A percentile compares a stretch with the other conserved stretches of the same genome.
phyloP scores from a whole-genome alignment of 2,797 vertebrate species.

The Anabas testudineus region DNA sequence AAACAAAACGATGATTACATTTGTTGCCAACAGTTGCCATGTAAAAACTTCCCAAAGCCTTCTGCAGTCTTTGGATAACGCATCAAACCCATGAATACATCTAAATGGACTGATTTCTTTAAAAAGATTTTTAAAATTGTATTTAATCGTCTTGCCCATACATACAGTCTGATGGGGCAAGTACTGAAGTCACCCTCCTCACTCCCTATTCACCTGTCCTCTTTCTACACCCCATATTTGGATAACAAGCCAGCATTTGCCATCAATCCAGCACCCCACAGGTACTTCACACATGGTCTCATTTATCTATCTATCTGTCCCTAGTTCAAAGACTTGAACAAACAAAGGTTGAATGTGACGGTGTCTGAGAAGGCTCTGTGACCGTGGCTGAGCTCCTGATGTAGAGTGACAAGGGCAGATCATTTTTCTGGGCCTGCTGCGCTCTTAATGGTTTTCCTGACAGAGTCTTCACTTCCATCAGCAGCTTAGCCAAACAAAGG shows the following conservation, averaged over 20 bases:
- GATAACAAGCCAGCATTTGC: conserved; percentile 66
- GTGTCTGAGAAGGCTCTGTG: conserved; percentile 62
- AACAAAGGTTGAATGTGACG: conserved; percentile 71
- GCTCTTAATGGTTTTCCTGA: conserved; percentile 82
- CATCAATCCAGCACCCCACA: conserved; percentile 51
- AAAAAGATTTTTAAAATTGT: neutral
- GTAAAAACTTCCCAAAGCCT: too few species aligned
- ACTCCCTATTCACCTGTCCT: conserved; percentile 49
- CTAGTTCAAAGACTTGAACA: conserved; percentile 79
- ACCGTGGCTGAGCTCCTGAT: conserved; percentile 72
- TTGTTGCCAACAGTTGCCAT: too few species aligned
- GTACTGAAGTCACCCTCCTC: conserved; percentile 42
- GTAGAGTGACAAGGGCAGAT: conserved; percentile 78
- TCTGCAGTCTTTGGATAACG: too few species aligned
- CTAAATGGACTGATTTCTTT: neutral
- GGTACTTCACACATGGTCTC: conserved; percentile 62
- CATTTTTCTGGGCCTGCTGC: conserved; percentile 82
- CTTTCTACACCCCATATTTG: conserved; percentile 59
- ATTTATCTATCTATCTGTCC: conserved; percentile 69
- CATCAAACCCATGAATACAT: too few species aligned
- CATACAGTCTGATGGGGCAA: neutral
- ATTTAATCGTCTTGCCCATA: neutral
- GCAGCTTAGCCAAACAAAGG: conserved; percentile 80
- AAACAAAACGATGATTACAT: too few species aligned
- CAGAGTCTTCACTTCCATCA: conserved; percentile 83